Evolutionary conservation across 92 coral and sea anemone genomes (phyloP), one percentile per base, ranked within the genome.

Genomic region (Hydrozoanthus gracilis): DNA sequence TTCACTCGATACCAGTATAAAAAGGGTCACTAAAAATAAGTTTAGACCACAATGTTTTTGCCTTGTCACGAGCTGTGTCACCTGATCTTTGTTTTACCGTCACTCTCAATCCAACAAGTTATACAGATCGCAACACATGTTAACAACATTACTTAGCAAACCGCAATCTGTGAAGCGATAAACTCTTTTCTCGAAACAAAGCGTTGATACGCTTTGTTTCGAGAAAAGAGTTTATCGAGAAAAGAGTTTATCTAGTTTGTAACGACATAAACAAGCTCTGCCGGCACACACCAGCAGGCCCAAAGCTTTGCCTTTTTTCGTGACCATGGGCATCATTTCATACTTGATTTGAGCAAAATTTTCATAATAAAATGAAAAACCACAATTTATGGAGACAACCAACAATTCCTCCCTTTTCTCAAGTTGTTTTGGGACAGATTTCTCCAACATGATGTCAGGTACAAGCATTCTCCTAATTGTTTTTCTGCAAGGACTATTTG

Each of bases 291-390:
- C 4, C 83, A 78, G 35, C 71, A 78, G 71, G 71, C 83, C 83
- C 6, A 78, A 35, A 9, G 83, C 83, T 12, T 65, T 27, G 4
- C 39, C 9, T 18, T 58, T 78, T 78, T 78, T 35, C 49, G 83
- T 78, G 11, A 78, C 51, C 83, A 78, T 78, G 45, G 83, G 83
- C 83, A 71, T 3, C 76, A 71, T 71, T 71, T 71, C 76, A 10
- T 71, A 71, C 51, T 0, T 10, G 3, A 44, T 45, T 45, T 71
- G 76, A 39, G 7, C 0, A 10, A 9, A 7, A 45, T 71, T 4
- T 27, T 44, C 75, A 5, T 17, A 4, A 69, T 2, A 27, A 27
- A 69, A 27, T 27, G 3, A 27, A 8, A 69, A 69, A 69, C 76
- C 51, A 71, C 50, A 71, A 10, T 44, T 71, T 71, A 71, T 6